Base-by-base conservation (phyloP, 2,113 vertebrate genomes). In the Serilophus lunatus region DNA sequence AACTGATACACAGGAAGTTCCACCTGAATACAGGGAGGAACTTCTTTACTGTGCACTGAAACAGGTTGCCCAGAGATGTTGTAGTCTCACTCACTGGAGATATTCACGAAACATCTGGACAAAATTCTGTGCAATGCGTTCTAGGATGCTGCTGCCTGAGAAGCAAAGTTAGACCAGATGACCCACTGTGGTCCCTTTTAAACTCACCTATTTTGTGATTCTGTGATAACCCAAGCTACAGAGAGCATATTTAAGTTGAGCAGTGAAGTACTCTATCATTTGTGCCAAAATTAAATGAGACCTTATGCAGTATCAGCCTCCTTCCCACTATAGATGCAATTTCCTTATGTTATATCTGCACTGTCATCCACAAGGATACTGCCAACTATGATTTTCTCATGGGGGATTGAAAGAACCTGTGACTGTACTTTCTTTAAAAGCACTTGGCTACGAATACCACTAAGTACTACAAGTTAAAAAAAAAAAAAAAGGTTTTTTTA, bases 261-360 rank as follows among this genome's bases (percentile, higher is more conserved):
- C 38, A 38, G 8, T 86, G 54, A 74, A 45, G 57, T 50, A 33
- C 0, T 0, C 3, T 51, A 2, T 13, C 1, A 3, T 82, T 91
- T 78, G 4, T 18, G 54, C 18, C 18, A 68, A 44, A 4, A 82
- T 10, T 82, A 83, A 89, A 63, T 15, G 14, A 81, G 17, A 3
- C 6, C 6, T 51, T 54, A 35, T 12, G 8, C 7, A 26, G 31
- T 4, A 68, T 7, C 10, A 78, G 3, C 51, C 12, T 82, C 25
- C 35, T 87, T 79, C 18, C 49, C 23, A 14, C 17, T 85, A 61
- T 9, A 79, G 31, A 31, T 22, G 47, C 11, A 5, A 6, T 76
- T 71, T 75, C 17, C 10, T 79, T 71, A 53, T 59, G 14, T 40
- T 60, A n/a, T 40, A 72, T 44, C 5, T 65, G 19, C 15, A 42